Base-by-base conservation (phyloP, 2,888 invertebrate genomes). In the Prosapia bicincta region DNA sequence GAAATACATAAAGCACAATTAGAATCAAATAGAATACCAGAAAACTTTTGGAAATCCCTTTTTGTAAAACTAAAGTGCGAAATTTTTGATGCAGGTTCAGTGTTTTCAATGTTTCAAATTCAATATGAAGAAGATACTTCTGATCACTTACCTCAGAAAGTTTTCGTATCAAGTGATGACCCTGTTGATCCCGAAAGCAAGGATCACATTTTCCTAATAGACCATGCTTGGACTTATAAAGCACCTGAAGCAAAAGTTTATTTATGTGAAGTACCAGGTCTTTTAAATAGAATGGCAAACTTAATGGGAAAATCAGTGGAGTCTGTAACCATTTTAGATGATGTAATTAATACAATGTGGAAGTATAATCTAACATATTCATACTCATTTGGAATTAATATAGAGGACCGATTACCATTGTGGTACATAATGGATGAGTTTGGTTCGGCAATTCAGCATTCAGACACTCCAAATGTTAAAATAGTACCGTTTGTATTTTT, bases 381-480 rank as follows among this genome's bases (percentile, higher is more conserved):
- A 1, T 86, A 95, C 28, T 84, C 85, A 78, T 89, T 88, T 78
- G 88, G 87, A 9, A 83, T 88, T 72, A 85, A 88, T 0, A 86
- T 90, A 15, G 93, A 93, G 83, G 90, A 92, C 43, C 87, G 90
- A 79, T 86, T 92, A 78, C 92, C 94, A 0, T 87, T 96, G 76
- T 98, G 97, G 97, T 98, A 96, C 84, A 88, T 98, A n/a, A 91
- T 95, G 91, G 97, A 98, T 86, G 97, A 98, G 85, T 89, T 98
- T 79, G 97, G 97, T 23, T 92, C 92, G 15, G 91, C 92, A 0
- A 91, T 98, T 71, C 91, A 90, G 77, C 97, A 97, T 84, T 91
- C 91, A 3, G 90, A 94, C 80, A 86, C 88, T 0, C 95, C 97
- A 0, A 96, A 92, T 83, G 93, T 94, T 81, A 88, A 93, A 81